Evolutionary conservation across 2,888 invertebrate genomes (phyloP), one percentile per base, ranked within the genome.

Genomic region (Phlogophora meticulosa): DNA sequence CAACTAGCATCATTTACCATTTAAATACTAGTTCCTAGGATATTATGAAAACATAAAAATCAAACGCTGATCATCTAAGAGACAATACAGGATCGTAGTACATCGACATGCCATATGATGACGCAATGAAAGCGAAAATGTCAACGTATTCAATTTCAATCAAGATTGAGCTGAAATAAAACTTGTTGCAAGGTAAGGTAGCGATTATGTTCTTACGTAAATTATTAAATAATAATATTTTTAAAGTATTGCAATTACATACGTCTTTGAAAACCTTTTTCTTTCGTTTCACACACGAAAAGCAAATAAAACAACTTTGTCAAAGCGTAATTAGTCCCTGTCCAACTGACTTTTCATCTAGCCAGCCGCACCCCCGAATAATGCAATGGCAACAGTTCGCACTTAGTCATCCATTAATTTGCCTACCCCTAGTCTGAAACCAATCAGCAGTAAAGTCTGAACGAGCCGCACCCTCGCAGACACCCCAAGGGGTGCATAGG

Each of bases 381-480:
- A 22, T 59, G 22, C 58, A 59, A 20, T 60, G 58, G 49, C 62
- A 56, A 57, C 64, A 60, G 63, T 76, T 51, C 67, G 34, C 69
- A 72, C 72, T 82, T 70, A 78, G 72, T 80, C 75, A 76, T 72
- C 59, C 72, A 78, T 75, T 76, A 71, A 78, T 76, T 80, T 73
- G 61, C 63, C 66, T 72, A 73, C 78, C 66, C 71, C 64, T 71
- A 77, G 65, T 72, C 77, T 72, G 71, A 80, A 81, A 78, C 70
- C 73, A 65, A 72, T 79, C 75, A 46, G 72, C 65, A 64, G 70
- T 77, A 66, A 75, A 83, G 80, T 81, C 76, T 81, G 80, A 76
- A 69, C 72, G 80, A 62, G 76, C 60, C 79, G 72, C 81, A 73
- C 87, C 85, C 72, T 71, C 72, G 67, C 72, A 84, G 86, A 82